Evolutionary conservation across 1,140 invertebrate genomes (phyloP).

Genomic region (Drosophila pandora): DNA sequence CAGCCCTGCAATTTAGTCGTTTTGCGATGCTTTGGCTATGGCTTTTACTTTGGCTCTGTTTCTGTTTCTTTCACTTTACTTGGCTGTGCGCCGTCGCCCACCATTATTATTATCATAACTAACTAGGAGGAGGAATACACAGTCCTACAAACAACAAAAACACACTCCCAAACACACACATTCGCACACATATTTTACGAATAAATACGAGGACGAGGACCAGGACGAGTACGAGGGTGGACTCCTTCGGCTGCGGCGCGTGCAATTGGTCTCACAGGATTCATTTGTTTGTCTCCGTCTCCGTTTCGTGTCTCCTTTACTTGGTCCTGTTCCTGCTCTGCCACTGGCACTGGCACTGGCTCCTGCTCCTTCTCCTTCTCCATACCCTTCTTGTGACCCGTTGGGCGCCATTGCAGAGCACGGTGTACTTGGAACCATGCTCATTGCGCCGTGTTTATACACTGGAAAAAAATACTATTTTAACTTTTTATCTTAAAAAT

Average conservation of each 20-base stretch:
- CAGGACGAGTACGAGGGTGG: slow-evolving; percentile 20
- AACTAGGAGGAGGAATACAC: slow-evolving; percentile 36
- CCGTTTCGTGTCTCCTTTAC: slow-evolving; percentile 7
- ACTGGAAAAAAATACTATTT: not conserved
- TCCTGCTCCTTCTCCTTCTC: slow-evolving; percentile 2
- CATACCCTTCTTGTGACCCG: not conserved
- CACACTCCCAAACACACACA: too few species aligned
- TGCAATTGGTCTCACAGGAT: slow-evolving; percentile 82
- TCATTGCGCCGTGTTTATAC: slow-evolving; percentile 32
- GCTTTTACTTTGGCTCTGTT: not conserved
- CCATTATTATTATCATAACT: slow-evolving; percentile 75
- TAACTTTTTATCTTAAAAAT: too few species aligned
- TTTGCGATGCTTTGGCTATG: slow-evolving; percentile 6
- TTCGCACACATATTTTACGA: not conserved
- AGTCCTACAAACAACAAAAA: slow-evolving; percentile 13
- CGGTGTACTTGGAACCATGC: slow-evolving; percentile 32
- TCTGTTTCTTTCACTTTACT: slow-evolving; percentile 8
- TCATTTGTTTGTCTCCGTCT: slow-evolving; percentile 73
- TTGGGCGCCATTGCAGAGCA: slow-evolving; percentile 40
- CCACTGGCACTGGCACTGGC: not conserved
- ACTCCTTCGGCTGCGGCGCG: slow-evolving; percentile 43
- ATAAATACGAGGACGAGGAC: not conserved
- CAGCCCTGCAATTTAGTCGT: slow-evolving; percentile 33
- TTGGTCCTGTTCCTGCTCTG: not conserved
- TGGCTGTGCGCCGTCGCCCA: slow-evolving; percentile 6